These are phyloP conservation scores for Phocoena phocoena DNA, from an alignment of 2,113 vertebrate genomes.

Conservation along the genomic window DNA sequence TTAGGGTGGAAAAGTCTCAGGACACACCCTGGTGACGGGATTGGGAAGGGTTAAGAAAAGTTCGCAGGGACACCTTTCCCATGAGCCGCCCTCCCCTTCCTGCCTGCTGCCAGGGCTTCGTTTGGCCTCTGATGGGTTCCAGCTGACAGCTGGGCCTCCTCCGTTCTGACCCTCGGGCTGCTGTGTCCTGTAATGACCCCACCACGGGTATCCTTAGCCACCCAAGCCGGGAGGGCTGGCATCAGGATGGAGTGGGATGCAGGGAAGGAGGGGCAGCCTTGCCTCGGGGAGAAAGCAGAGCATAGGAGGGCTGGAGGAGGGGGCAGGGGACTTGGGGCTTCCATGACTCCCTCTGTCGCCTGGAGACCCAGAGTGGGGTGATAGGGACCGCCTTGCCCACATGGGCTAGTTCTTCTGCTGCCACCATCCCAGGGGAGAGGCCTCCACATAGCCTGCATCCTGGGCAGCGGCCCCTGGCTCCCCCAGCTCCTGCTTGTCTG, in stretches of 20 bases:
- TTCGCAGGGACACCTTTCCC: constrained; percentile 41
- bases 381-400: background rate
- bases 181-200: constrained; percentile 71
- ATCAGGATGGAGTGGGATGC: background rate
- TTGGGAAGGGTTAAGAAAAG: constrained; percentile 57
- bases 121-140: constrained; percentile 72
- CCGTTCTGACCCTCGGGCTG: constrained; percentile 47
- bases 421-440: background rate
- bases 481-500: background rate
- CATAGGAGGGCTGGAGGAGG: too few species aligned
- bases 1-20: background rate
- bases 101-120: constrained; percentile 37
- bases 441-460: background rate
- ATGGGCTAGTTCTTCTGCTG: background rate
- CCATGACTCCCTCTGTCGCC: background rate
- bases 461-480: background rate
- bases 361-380: background rate
- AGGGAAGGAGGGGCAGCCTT: background rate
- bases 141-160: constrained; percentile 73
- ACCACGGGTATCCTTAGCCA: background rate
- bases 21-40: background rate
- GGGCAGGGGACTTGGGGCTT: background rate
- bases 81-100: background rate
- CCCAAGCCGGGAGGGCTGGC: background rate
- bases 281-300: background rate